A percentile compares a stretch with the other conserved stretches of the same genome.
These are phyloP conservation scores for Drosophila neonasuta DNA, from an alignment of 2,888 invertebrate species.

Conservation along the genomic window DNA sequence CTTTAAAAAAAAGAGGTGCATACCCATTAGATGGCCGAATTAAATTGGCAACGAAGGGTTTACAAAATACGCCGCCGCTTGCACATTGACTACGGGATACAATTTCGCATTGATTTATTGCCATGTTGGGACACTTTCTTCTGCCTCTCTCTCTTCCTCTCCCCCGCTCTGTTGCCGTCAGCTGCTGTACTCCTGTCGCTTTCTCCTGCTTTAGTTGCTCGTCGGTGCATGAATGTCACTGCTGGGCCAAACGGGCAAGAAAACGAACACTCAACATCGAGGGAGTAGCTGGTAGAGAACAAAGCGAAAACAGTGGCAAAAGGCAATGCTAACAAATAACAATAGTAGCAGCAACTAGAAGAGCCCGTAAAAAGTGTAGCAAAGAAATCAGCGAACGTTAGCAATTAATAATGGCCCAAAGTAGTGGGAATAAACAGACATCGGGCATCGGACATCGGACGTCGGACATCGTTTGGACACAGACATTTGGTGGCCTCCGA, in stretches of 20 bases:
- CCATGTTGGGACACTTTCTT: slow-evolving; percentile 46
- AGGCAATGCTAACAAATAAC: slow-evolving; percentile 62
- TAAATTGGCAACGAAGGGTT: slow-evolving; percentile 46
- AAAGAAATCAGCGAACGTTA: slow-evolving; percentile 77
- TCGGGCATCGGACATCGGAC: slow-evolving; percentile 16
- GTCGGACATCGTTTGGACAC: slow-evolving; percentile 15
- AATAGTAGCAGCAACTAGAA: slow-evolving; percentile 24
- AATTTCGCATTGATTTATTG: slow-evolving; percentile 69
- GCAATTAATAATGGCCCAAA: slow-evolving; percentile 75
- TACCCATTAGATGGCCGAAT: slow-evolving; percentile 29
- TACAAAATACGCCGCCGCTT: slow-evolving; percentile 51
- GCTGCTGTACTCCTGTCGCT: slow-evolving; percentile 2
- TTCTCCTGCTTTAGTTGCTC: slow-evolving; percentile 47
- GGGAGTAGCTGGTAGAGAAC: slow-evolving; percentile 1
- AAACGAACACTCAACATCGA: slow-evolving; percentile 40
- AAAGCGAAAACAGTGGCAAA: slow-evolving; percentile 36
- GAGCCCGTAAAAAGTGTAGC: slow-evolving; percentile 62
- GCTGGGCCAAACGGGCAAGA: slow-evolving; percentile 73
- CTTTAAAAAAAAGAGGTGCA: slow-evolving; percentile 28
- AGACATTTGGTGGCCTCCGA: slow-evolving; percentile 69
- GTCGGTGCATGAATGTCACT: slow-evolving; percentile 73
- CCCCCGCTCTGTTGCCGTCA: background rate
- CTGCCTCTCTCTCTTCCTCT: background rate
- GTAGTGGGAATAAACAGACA: slow-evolving; percentile 55
- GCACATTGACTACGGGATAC: slow-evolving; percentile 35